Conservation (phyloP, 2,113 vertebrate species). For the Microtus richardsoni region DNA sequence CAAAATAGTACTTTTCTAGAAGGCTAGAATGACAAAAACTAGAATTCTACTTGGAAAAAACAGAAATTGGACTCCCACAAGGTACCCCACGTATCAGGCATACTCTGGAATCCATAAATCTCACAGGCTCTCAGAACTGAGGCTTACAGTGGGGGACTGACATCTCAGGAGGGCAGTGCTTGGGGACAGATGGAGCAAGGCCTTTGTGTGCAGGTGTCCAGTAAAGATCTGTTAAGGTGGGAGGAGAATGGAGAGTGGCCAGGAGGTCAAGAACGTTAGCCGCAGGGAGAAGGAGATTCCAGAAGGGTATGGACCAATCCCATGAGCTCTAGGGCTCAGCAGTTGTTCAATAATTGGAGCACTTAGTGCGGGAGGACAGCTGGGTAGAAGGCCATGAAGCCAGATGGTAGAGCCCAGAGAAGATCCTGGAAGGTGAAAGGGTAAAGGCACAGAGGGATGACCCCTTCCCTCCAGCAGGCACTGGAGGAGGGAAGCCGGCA, state of each 20-base stretch:
- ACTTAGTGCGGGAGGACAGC: neutral
- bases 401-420: neutral
- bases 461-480: neutral
- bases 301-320: neutral
- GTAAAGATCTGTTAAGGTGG: neutral
- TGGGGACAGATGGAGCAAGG: neutral
- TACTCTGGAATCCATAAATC: too few species aligned
- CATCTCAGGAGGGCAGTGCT: neutral
- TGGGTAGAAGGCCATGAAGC: neutral
- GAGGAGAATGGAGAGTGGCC: neutral
- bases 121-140: neutral
- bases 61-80: too few species aligned
- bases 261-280: neutral
- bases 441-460: neutral
- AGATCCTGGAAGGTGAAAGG: neutral
- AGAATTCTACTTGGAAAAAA: too few species aligned
- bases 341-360: neutral
- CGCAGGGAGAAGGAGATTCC: neutral
- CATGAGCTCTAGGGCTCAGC: neutral
- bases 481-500: neutral
- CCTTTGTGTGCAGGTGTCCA: neutral
- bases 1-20: too few species aligned
- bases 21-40: too few species aligned
- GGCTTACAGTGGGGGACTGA: neutral
- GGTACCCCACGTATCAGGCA: too few species aligned